Evolutionary conservation across 2,797 vertebrate species (phyloP), one percentile per base, ranked within the genome.

Genomic region (Malurus splendens): DNA sequence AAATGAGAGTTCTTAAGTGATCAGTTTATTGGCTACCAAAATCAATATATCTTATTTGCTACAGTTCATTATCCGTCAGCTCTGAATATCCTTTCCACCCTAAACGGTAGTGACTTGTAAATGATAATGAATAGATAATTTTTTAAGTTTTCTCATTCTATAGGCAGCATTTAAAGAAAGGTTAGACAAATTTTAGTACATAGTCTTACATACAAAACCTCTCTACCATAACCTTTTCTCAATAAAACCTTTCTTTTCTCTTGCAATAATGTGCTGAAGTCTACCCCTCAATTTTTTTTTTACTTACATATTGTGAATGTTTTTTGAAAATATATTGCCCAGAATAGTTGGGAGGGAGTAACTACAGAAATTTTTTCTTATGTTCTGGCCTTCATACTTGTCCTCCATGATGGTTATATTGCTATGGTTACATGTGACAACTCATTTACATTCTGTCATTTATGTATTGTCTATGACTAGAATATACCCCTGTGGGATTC

Each of bases 191-290:
- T 83, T 65, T 47, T 59, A 51, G 14, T 32, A 22, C 11, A 12
- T 9, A 9, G 0, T 65, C 13, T 30, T 51, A 51, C 0, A 0
- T 25, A 65, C 19, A 61, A 39, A 44, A 7, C 2, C 10, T 38
- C 13, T 76, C 3, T 1, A 33, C 19, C 17, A 18, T 36, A 39
- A 28, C 8, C 2, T 57, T 71, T 82, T 8, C 36, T 67, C 22
- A 41, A 9, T 42, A 47, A 79, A 56, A 72, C 14, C 10, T 4
- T 42, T 64, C 72, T 11, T 12, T 51, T 14, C 32, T 48, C 59
- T 45, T 57, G 14, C 30, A 18, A 52, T 44, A 23, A 20, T 20
- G 14, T 32, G n/a, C 12, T 71, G 44, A 62, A 66, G 16, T 74
- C 39, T 54, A 17, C 14, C 8, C 11, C 13, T 60, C 1, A 1